phyloP scores from a whole-genome alignment of 2,888 invertebrate species.

The Ormia ochracea region DNA sequence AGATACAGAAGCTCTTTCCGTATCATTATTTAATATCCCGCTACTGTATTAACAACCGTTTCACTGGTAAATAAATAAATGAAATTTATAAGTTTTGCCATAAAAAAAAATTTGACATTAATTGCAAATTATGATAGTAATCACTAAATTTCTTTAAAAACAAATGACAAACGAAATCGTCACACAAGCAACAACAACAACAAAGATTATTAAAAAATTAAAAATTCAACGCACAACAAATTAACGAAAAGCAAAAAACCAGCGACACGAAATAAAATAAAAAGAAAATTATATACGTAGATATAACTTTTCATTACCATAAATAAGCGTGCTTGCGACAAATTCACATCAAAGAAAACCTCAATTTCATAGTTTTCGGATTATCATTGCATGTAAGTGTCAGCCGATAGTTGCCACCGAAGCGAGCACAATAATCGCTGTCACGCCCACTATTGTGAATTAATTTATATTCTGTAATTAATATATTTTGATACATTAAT shows the following conservation, averaged over 20 bases:
- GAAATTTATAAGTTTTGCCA: constrained; percentile 54
- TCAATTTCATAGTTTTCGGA: constrained; percentile 44
- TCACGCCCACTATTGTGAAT: neutral
- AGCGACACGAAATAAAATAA: neutral
- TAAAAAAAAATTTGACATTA: constrained; percentile 61
- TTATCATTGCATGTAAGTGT: constrained; percentile 16
- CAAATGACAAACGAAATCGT: constrained; percentile 36
- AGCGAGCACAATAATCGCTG: neutral
- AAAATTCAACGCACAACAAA: constrained; percentile 59
- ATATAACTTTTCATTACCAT: constrained; percentile 52
- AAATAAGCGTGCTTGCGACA: constrained; percentile 59
- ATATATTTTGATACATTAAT: constrained; percentile 18
- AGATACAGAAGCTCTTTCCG: constrained; percentile 19
- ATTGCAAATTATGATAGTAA: constrained; percentile 63
- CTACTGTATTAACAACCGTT: constrained; percentile 19
- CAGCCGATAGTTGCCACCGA: constrained; percentile 40
- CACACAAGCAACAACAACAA: constrained; percentile 20
- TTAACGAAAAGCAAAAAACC: constrained; percentile 46
- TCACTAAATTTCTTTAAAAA: constrained; percentile 55
- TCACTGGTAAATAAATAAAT: constrained; percentile 24
- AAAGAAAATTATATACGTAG: constrained; percentile 30
- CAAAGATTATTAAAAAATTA: constrained; percentile 32
- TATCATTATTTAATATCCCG: constrained; percentile 5
- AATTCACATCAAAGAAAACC: constrained; percentile 58
- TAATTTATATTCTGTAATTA: constrained; percentile 35